Percentiles rank a stretch among this genome's conserved stretches.
Evolutionary conservation across 2,113 vertebrate species (phyloP).

Genomic region (Merops nubicus): DNA sequence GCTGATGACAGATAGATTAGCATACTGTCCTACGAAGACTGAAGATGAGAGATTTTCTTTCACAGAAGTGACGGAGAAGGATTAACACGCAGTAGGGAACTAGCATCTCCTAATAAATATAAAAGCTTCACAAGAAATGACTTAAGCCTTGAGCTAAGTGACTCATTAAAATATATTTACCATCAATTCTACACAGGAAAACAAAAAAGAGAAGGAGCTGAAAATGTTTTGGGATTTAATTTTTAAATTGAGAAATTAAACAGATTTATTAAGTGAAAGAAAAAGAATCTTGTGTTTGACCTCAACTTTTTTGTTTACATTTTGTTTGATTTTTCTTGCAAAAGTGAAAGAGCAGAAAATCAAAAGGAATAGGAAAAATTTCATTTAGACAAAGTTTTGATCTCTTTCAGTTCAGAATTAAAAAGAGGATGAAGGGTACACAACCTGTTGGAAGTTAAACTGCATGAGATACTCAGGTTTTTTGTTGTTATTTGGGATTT

Average conservation of each 20-base stretch:
- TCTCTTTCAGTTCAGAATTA: fast-evolving
- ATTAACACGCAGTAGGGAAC: background rate
- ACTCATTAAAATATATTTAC: background rate
- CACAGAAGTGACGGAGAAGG: background rate
- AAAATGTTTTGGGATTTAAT: background rate
- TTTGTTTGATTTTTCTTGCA: background rate
- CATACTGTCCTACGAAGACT: background rate
- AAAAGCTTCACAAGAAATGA: background rate
- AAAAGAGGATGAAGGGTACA: background rate
- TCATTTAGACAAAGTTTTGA: background rate
- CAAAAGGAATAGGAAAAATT: background rate
- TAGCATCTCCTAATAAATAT: background rate
- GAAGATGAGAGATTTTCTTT: background rate
- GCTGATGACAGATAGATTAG: background rate
- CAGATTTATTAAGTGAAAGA: background rate
- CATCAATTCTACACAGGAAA: background rate
- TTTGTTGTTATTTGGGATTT: background rate
- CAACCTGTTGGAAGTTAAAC: background rate
- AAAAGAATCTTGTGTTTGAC: background rate
- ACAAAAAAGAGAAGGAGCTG: background rate
- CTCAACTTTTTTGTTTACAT: background rate
- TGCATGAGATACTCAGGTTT: background rate
- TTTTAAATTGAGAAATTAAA: background rate
- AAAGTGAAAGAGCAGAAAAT: background rate
- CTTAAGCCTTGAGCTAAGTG: background rate